Evolutionary conservation across 2,797 vertebrate species (phyloP), one percentile per base, ranked within the genome.

Genomic region (Sphenopsis melanotis): DNA sequence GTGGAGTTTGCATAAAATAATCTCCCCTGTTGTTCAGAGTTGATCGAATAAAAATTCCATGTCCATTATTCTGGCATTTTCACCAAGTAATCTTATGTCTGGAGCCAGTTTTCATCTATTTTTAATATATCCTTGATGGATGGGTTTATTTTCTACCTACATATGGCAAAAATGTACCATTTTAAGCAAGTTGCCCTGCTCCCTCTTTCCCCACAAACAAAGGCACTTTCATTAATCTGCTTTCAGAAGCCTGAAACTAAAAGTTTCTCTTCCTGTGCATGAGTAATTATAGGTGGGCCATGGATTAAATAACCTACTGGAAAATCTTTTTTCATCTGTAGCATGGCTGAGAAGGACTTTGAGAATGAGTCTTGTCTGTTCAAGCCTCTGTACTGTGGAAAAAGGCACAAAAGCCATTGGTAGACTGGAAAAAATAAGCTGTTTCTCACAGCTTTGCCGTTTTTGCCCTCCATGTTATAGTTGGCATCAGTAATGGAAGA

Each of bases 21-120:
- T 94, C 75, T 94, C 50, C n/a, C 16, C n/a, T 79, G 64, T 95
- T 66, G 16, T 96, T 97, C 94, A 82, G 68, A 95, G 87, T 82
- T 94, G 88, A 87, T 95, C 4, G 30, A 90, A 89, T 96, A 90
- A 87, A 88, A 95, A 95, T 81, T 94, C 92, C 24, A 19, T 71
- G 56, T 92, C 96, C 87, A 76, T 93, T 96, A 81, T 94, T 91
- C 53, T 89, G 79, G 82, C 59, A 71, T 90, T 93, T 95, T 97
- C 91, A 90, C 95, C 89, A 95, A 83, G 66, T 88, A 94, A 93
- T 89, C 92, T 80, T 91, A 65, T 66, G 70, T 93, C 87, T 89
- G 59, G 89, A 95, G 83, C 95, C 93, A 90, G 70, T 94, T 93
- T 92, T 96, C 89, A 94, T 97, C 92, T 95, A 94, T 96, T 96